Conservation (phyloP, 2,797 vertebrate genomes). For the Tarsius wallacei region DNA sequence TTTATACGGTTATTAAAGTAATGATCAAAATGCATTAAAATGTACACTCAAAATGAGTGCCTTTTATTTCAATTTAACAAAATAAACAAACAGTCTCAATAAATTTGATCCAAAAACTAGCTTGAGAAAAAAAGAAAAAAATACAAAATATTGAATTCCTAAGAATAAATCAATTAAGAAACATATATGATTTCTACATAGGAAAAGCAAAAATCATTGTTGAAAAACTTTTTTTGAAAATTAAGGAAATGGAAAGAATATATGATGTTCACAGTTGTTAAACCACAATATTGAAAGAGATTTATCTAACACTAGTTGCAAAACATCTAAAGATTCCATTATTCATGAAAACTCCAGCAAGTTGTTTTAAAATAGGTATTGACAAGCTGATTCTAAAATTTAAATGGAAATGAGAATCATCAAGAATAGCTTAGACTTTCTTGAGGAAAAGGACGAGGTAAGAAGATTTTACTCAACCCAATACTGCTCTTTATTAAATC, state of each 20-base stretch:
- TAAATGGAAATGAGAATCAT: neutral
- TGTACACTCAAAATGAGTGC: neutral
- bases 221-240: neutral
- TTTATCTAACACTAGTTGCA: neutral
- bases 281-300: neutral
- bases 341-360: neutral
- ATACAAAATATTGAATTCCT: slow-evolving; percentile 24
- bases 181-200: neutral
- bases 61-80: neutral
- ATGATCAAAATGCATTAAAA: neutral
- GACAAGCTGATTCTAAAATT: slow-evolving; percentile 19
- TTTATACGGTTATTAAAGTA: neutral
- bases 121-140: neutral
- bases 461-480: neutral
- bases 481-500: neutral
- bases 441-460: neutral
- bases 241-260: neutral
- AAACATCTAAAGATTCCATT: neutral
- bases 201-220: neutral
- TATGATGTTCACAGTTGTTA: neutral
- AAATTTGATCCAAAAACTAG: neutral
- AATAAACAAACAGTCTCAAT: neutral
- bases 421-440: slow-evolving; percentile 16
- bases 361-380: neutral
- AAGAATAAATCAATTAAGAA: slow-evolving; percentile 49